phyloP scores from a whole-genome alignment of 2,113 vertebrate genomes.

The Potamarius usumacintae region DNA sequence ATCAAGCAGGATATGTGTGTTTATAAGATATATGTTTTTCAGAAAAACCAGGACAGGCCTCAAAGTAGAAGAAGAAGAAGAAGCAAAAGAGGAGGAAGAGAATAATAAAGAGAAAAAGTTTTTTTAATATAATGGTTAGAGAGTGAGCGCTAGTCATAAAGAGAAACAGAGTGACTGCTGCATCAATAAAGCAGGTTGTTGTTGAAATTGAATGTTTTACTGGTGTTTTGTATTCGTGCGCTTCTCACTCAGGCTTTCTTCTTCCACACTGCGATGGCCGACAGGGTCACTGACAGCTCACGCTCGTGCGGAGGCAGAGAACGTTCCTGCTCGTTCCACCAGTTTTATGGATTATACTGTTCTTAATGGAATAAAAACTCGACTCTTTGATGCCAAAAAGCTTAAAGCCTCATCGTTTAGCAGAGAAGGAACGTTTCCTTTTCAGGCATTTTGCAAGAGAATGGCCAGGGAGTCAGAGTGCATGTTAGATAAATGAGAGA shows the following conservation, averaged over 20 bases:
- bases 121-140: not conserved
- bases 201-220: not conserved
- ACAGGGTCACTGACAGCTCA: conserved; percentile 56
- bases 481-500: conserved; percentile 47
- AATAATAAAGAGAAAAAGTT: not conserved
- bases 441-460: conserved; percentile 53
- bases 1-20: not conserved
- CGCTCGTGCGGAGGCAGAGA: conserved; percentile 44
- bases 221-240: not conserved
- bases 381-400: conserved; percentile 64
- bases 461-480: conserved; percentile 48
- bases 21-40: not conserved
- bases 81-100: too few species aligned
- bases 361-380: conserved; percentile 63
- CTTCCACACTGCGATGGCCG: conserved; percentile 49
- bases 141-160: not conserved
- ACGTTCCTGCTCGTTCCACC: conserved; percentile 63
- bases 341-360: conserved; percentile 70
- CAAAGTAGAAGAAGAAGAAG: too few species aligned
- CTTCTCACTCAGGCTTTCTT: conserved; percentile 23
- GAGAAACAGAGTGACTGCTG: conserved; percentile 10
- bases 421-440: conserved; percentile 27
- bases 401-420: conserved; percentile 60
- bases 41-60: not conserved
- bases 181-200: conserved; percentile 31